Evolutionary conservation across 2,113 vertebrate genomes (phyloP).

Genomic region (Poeciliopsis occidentalis): DNA sequence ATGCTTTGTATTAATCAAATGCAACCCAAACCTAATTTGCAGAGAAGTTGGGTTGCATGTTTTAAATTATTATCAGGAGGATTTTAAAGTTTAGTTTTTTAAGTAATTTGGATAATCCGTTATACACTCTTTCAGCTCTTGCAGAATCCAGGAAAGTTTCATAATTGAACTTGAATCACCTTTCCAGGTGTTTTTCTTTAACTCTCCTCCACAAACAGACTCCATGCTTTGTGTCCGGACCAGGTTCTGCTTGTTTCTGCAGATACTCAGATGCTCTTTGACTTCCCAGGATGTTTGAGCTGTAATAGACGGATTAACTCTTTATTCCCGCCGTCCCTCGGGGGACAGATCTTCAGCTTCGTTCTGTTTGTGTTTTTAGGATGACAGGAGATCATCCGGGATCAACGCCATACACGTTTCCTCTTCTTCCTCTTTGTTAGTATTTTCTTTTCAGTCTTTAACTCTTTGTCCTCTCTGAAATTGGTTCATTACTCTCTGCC

Average conservation of each 20-base stretch:
- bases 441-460: background rate
- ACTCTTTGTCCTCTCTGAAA: constrained; percentile 17
- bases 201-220: background rate
- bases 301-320: constrained; percentile 64
- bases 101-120: background rate
- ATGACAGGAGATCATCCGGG: constrained; percentile 59
- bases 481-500: background rate
- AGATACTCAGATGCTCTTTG: constrained; percentile 9
- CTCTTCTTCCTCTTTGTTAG: constrained; percentile 17
- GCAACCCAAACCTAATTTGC: no score
- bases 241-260: constrained; percentile 7
- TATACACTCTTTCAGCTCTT: no score
- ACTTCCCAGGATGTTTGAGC: constrained; percentile 34
- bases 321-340: constrained; percentile 30
- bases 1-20: no score
- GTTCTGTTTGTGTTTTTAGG: constrained; percentile 47
- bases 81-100: background rate
- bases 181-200: background rate
- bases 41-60: background rate
- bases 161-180: no score
- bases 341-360: constrained; percentile 28
- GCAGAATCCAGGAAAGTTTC: background rate
- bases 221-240: background rate
- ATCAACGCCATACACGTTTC: constrained; percentile 24
- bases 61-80: background rate